Conservation (phyloP, 2,113 vertebrate species). For the Panurus biarmicus region DNA sequence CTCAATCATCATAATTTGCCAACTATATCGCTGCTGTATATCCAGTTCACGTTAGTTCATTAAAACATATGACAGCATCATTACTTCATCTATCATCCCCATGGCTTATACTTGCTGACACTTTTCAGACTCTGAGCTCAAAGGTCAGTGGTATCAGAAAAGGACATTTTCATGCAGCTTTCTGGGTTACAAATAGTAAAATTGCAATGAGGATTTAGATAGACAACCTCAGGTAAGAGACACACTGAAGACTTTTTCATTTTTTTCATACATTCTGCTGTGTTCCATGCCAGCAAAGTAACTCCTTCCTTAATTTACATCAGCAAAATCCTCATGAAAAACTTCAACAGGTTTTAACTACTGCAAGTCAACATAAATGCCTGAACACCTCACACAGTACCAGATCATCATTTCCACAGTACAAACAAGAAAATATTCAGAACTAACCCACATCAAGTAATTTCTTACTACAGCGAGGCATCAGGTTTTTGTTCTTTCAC, state of each 20-base stretch:
- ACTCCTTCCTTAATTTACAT: not conserved
- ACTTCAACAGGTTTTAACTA: not conserved
- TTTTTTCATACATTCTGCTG: not conserved
- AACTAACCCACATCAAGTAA: not conserved
- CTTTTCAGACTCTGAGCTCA: not conserved
- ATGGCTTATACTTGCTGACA: not conserved
- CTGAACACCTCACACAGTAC: not conserved
- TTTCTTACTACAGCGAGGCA: not conserved
- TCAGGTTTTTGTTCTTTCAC: not conserved
- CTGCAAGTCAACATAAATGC: not conserved
- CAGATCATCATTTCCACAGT: not conserved
- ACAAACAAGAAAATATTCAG: not conserved
- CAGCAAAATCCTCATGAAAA: not conserved
- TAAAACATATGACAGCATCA: not conserved
- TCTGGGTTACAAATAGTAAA: not conserved
- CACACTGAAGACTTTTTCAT: not conserved
- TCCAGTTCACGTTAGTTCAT: not conserved
- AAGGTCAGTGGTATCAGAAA: not conserved
- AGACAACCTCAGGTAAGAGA: not conserved
- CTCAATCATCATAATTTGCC: not conserved
- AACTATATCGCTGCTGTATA: not conserved
- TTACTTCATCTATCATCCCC: not conserved
- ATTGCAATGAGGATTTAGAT: not conserved
- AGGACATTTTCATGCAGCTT: not conserved
- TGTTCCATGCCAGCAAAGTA: not conserved